Base-by-base conservation (phyloP, 2,888 invertebrate genomes). In the Colletes collaris region DNA sequence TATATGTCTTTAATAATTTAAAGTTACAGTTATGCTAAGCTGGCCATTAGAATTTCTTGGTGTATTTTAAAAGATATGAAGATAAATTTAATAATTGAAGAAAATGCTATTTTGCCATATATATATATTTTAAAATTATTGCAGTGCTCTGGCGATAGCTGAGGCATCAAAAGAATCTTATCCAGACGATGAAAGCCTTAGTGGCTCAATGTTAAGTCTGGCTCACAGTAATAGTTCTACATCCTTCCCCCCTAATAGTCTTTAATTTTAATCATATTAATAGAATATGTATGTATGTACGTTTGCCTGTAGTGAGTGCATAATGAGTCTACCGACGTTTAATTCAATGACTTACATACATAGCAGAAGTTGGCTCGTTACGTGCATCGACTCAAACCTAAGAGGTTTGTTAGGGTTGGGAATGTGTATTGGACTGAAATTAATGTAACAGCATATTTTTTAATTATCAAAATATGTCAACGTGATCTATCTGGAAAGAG, bases 161-260 rank as follows among this genome's bases (percentile, higher is more conserved):
- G 98, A 98, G 93, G 97, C 97, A 92, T 97, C 98, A 89, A 96
- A 97, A 90, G 97, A 98, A 93, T 96, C 96, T 88, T 97, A 97
- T 94, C 96, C 96, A 89, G 98, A 98, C 89, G 98, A 97, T 93
- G 98, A 98, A 93, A 97, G 98, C 92, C 95, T 98, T 88, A 98
- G 98, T 78, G 98, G 98, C 90, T 98, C 98, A 89, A 97, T 98
- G 97, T 95, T 97, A 91, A 98, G 98, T 94, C 95, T 99, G 93
- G 98, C 98, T 87, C 97, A 98, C 95, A 98, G 97, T 95, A 97
- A 97, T 95, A 98, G 98, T 94, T 97, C 98, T 90, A 97, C 97
- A 91, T 97, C 97, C 94, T 97, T 97, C 94, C 97, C 97, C 90
- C 96, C 97, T 92, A 96, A 96, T 93, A 96, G 96, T 94, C 92